These are phyloP conservation scores for Peromyscus attwateri DNA, from an alignment of 2,797 vertebrate genomes.

Conservation along the genomic window DNA sequence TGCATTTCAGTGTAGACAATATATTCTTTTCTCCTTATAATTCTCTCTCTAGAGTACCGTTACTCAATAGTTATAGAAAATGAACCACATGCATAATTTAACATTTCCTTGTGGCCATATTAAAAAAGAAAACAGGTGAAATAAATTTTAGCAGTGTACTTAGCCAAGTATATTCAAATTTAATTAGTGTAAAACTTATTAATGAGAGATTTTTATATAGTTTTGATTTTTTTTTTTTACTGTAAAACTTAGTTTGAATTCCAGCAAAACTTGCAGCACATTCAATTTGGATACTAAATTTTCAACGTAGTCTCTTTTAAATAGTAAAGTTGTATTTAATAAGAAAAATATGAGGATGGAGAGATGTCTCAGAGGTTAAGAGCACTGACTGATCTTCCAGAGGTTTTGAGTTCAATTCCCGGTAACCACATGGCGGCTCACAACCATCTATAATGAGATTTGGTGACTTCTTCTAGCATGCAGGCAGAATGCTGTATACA, in stretches of 20 bases:
- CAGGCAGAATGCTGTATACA: neutral
- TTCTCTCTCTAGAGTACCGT: neutral
- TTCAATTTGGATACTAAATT: neutral
- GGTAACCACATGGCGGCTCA: neutral
- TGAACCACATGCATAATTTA: neutral
- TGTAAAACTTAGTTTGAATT: slow-evolving; percentile 14
- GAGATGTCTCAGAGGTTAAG: neutral
- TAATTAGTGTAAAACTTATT: slow-evolving; percentile 40
- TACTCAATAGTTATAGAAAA: slow-evolving; percentile 49
- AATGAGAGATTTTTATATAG: neutral
- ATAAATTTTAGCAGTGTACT: slow-evolving; percentile 45
- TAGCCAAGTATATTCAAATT: slow-evolving; percentile 30
- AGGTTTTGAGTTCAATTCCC: neutral
- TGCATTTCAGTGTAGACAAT: neutral
- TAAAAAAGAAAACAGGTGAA: slow-evolving; percentile 30
- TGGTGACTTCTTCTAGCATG: neutral
- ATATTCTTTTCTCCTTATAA: neutral
- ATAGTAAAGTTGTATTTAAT: slow-evolving; percentile 18
- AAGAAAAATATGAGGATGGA: neutral
- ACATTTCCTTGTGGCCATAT: slow-evolving; percentile 23
- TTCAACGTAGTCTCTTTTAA: slow-evolving; percentile 28
- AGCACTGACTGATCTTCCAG: neutral
- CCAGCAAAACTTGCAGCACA: neutral
- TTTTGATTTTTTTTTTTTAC: neutral
- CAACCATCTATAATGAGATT: neutral